Evolutionary conservation across 2,888 invertebrate genomes (phyloP).

Genomic region (Phania funesta): DNA sequence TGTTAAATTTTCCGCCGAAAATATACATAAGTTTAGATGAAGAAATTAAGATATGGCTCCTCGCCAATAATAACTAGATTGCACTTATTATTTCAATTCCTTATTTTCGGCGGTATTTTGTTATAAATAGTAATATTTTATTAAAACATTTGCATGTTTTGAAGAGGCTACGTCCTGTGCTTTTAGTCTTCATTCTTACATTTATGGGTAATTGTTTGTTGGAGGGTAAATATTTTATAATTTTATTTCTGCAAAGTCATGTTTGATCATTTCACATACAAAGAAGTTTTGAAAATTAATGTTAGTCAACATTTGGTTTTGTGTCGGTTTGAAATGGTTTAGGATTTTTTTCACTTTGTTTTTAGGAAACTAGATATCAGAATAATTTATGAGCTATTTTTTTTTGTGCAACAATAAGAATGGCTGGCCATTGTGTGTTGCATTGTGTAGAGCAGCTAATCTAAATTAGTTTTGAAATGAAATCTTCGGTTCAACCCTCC

Average conservation of each 20-base stretch:
- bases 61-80: too few relatives aligned
- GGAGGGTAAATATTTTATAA: constrained; percentile 4
- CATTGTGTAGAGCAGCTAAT: constrained; percentile 45
- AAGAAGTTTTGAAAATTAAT: constrained; percentile 55
- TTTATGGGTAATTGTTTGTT: constrained; percentile 42
- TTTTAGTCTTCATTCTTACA: not conserved
- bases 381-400: constrained; percentile 58
- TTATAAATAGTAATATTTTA: not conserved
- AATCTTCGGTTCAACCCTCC: constrained; percentile 49
- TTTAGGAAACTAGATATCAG: constrained; percentile 47
- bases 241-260: constrained; percentile 51
- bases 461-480: constrained; percentile 64
- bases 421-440: constrained; percentile 46
- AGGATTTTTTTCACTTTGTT: not conserved
- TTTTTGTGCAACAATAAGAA: constrained; percentile 35
- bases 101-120: too few relatives aligned
- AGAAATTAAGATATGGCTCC: too few relatives aligned
- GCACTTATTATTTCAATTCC: too few relatives aligned
- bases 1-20: too few relatives aligned
- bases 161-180: not conserved
- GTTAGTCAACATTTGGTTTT: constrained; percentile 33
- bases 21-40: too few relatives aligned
- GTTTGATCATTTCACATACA: constrained; percentile 31
- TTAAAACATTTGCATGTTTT: constrained; percentile 3
- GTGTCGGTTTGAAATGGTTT: not conserved